phyloP scores from a whole-genome alignment of 2,888 invertebrate species.

The Pocota personata region DNA sequence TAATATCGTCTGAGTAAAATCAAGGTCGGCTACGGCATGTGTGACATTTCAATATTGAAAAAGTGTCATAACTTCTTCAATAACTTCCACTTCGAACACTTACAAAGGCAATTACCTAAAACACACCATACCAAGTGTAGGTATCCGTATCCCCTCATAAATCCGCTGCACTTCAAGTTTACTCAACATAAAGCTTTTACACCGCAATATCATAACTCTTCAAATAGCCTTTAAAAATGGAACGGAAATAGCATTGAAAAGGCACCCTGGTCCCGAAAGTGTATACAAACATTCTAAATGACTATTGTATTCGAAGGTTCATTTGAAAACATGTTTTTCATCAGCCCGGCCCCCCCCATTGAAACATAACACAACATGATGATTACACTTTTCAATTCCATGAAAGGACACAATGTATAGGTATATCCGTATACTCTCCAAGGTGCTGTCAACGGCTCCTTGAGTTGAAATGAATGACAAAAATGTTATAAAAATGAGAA shows the following conservation, averaged over 20 bases:
- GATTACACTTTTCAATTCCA: constrained; percentile 24
- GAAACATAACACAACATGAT: background rate
- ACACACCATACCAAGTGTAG: background rate
- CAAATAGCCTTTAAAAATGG: background rate
- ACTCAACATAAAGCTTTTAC: constrained; percentile 11
- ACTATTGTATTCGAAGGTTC: constrained; percentile 28
- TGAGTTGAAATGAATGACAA: constrained; percentile 12
- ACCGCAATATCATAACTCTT: constrained; percentile 5
- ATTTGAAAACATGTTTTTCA: constrained; percentile 13
- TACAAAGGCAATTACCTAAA: background rate
- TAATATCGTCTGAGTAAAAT: background rate
- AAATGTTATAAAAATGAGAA: background rate
- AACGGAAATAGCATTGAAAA: constrained; percentile 9
- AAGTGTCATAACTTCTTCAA: background rate
- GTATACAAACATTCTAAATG: background rate
- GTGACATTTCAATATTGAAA: background rate
- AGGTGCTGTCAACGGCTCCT: constrained; percentile 30
- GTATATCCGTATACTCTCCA: background rate
- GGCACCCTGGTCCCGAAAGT: background rate
- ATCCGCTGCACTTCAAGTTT: background rate
- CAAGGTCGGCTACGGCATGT: background rate
- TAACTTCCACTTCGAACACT: background rate
- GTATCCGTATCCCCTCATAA: background rate
- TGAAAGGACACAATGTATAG: constrained; percentile 7
- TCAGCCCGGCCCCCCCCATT: background rate